Evolutionary conservation across 2,888 invertebrate species (phyloP).

Genomic region (Neuroscelio doddi): DNA sequence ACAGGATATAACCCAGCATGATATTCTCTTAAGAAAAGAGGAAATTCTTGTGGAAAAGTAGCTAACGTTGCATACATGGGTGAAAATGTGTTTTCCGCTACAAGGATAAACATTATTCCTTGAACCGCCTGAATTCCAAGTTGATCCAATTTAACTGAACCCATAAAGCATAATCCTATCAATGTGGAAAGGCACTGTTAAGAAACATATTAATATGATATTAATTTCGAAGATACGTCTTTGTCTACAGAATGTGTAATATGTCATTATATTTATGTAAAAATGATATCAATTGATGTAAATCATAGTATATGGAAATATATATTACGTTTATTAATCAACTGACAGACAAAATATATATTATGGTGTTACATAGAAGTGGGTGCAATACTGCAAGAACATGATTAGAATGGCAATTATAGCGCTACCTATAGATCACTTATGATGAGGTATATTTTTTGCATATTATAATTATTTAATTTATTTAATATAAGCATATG

Average conservation of each 20-base stretch:
- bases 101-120: conserved; percentile 89
- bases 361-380: no score
- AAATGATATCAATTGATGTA: background rate
- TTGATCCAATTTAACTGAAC: conserved; percentile 82
- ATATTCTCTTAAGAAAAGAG: conserved; percentile 86
- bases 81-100: conserved; percentile 91
- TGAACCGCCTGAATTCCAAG: conserved; percentile 90
- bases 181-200: conserved; percentile 79
- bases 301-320: background rate
- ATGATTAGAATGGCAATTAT: no score
- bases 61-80: conserved; percentile 93
- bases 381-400: no score
- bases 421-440: no score
- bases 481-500: no score
- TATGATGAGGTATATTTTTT: no score
- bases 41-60: conserved; percentile 86
- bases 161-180: conserved; percentile 89
- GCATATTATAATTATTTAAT: no score
- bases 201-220: conserved; percentile 71
- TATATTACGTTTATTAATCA: no score
- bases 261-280: background rate
- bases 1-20: conserved; percentile 87
- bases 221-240: conserved; percentile 67
- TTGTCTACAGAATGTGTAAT: background rate
- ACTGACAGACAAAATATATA: no score